Evolutionary conservation across 2,797 vertebrate species (phyloP).

Genomic region (Petrocephalus sullivani): DNA sequence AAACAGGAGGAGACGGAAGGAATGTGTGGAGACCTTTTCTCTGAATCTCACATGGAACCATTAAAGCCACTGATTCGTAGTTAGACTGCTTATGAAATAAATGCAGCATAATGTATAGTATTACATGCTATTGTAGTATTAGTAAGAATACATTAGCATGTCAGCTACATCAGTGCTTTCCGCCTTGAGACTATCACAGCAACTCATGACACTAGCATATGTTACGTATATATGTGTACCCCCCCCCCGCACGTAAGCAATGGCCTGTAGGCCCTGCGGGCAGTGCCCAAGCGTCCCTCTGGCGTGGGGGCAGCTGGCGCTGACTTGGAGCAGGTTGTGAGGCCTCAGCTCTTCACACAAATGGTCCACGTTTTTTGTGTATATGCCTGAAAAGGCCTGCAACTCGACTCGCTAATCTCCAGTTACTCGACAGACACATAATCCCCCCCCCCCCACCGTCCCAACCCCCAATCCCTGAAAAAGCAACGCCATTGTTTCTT

Average conservation of each 20-base stretch:
- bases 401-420: constrained; percentile 20
- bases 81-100: background rate
- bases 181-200: background rate
- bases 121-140: background rate
- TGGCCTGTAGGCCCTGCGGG: background rate
- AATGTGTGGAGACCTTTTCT: background rate
- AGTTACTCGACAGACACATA: constrained; percentile 19
- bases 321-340: background rate
- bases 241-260: background rate
- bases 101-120: background rate
- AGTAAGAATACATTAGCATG: background rate
- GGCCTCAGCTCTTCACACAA: background rate
- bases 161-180: background rate
- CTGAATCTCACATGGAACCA: background rate
- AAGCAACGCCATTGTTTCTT: constrained; percentile 11
- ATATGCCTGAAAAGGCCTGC: background rate
- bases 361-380: background rate
- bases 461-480: constrained; percentile 16
- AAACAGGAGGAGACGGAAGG: background rate
- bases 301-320: background rate
- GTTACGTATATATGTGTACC: background rate
- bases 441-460: background rate
- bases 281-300: background rate
- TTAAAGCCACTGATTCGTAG: background rate
- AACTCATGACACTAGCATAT: background rate